Conservation (phyloP, 2,113 vertebrate species). For the Rhinoderma darwinii region DNA sequence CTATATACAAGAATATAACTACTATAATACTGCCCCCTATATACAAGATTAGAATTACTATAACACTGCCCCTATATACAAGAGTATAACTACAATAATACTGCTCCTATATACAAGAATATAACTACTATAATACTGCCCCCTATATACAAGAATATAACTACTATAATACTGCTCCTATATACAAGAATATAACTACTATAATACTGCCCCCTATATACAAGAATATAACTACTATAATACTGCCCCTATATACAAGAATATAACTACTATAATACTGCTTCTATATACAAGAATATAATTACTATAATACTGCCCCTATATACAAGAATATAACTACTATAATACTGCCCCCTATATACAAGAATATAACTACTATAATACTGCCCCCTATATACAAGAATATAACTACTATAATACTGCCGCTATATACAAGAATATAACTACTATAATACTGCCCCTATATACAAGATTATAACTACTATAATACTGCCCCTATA, state of each 20-base stretch:
- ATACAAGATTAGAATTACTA: not conserved
- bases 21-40: not conserved
- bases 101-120: not conserved
- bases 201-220: not conserved
- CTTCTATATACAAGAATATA: not conserved
- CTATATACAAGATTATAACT: too few relatives aligned
- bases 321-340: not conserved
- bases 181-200: slow-evolving; percentile 10
- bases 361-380: not conserved
- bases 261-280: too few relatives aligned
- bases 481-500: too few relatives aligned
- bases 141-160: not conserved
- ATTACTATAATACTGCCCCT: slow-evolving; percentile 6
- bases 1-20: not conserved
- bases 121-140: not conserved
- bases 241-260: too few relatives aligned
- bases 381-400: too few relatives aligned
- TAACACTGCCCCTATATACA: not conserved
- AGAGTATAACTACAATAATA: not conserved
- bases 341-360: not conserved
- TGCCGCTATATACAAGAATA: too few relatives aligned
- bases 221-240: too few relatives aligned
- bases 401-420: slow-evolving; percentile 1
- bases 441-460: not conserved
- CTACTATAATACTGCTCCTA: not conserved